Base-by-base conservation (phyloP, 2,888 invertebrate species). In the Acanthococcus lagerstroemiae region DNA sequence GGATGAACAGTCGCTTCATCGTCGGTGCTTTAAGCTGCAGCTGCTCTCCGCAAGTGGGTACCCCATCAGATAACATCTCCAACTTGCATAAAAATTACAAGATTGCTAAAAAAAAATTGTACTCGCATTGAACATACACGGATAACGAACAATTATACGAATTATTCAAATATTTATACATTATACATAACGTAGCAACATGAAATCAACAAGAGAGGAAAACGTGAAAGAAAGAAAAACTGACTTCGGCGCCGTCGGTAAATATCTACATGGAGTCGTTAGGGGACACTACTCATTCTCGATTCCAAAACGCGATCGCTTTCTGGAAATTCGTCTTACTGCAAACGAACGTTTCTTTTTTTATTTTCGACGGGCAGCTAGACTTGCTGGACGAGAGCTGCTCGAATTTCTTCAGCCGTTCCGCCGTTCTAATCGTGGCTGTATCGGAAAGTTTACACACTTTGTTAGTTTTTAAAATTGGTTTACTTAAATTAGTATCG, bases 261-360 rank as follows among this genome's bases (percentile, higher is more conserved):
- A 56, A 26, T 9, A 55, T 25, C 2, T n/a, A 55, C 27, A 6
- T 25, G 26, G 19, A 55, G 26, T 25, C 21, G 15, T 25, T 55
- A 15, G 17, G 25, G 17, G 22, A 25, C 21, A 24, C 17, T 25
- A 30, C 48, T 58, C 30, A 46, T 55, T 55, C 48, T 58, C 69
- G 75, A 61, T 78, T 78, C 78, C 78, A 79, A 72, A 79, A 78
- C 5, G 76, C 78, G 66, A 78, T 76, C 19, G 77, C 78, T 71
- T 77, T 76, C 50, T 78, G 77, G 69, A 78, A 71, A 65, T 71
- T 72, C 7, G 50, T 52, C 37, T 61, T 61, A 61, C 24, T 61
- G 17, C 26, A 21, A 22, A 22, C 54, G 19, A 48, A 19, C 26
- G 24, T 52, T 54, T 61, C 61, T 54, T 61, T 61, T 30, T 61